Percentiles rank a stretch among this genome's conserved stretches.
These are phyloP conservation scores for Copidosoma floridanum DNA, from an alignment of 1,140 invertebrate genomes.

Conservation along the genomic window DNA sequence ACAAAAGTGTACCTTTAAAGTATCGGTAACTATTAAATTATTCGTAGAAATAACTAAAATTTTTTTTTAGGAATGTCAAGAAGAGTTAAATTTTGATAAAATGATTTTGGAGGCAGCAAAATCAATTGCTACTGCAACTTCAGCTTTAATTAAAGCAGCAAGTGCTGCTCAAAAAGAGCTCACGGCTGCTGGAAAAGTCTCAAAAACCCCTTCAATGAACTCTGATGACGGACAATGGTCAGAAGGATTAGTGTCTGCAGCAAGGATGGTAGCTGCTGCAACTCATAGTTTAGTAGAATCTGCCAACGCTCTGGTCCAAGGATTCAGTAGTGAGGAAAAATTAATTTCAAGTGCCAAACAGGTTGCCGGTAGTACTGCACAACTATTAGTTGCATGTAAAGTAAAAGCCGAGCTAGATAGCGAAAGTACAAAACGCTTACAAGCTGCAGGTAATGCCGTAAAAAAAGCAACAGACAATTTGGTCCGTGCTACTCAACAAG, in stretches of 20 bases:
- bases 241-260: constrained; percentile 94
- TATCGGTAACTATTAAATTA: too few species aligned
- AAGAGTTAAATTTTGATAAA: constrained; percentile 97
- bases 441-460: constrained; percentile 94
- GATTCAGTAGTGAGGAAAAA: constrained; percentile 91
- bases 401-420: constrained; percentile 95
- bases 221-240: constrained; percentile 99
- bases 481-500: constrained; percentile 90
- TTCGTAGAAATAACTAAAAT: too few species aligned
- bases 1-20: too few species aligned
- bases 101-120: constrained; percentile 98
- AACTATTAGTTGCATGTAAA: constrained; percentile 95
- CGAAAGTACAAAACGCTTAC: constrained; percentile 87
- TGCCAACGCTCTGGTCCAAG: constrained; percentile 95
- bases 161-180: constrained; percentile 93
- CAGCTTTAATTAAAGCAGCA: constrained; percentile 93
- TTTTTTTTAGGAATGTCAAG: constrained; percentile 77
- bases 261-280: constrained; percentile 91
- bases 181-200: constrained; percentile 77
- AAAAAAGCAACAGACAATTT: constrained; percentile 97
- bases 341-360: constrained; percentile 96
- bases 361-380: constrained; percentile 95
- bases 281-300: constrained; percentile 97
- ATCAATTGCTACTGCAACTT: constrained; percentile 95
- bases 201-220: constrained; percentile 73